phyloP scores from a whole-genome alignment of 30 jellyfish, hydroid and myxozoan species.

The Aurelia sp. region DNA sequence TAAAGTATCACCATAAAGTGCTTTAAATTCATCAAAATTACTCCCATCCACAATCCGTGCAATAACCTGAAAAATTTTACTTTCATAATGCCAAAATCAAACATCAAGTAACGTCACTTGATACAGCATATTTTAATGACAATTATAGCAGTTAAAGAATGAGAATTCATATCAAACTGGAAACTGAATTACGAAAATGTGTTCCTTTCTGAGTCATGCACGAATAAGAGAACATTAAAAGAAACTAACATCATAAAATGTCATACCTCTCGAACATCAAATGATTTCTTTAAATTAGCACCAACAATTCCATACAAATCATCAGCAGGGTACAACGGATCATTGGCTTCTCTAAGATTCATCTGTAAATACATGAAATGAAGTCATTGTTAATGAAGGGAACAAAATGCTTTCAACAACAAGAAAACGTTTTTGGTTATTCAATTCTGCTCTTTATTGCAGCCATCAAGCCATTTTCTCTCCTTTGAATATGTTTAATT shows the following conservation, averaged over 20 bases:
- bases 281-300: constrained; percentile 77
- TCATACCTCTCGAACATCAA: constrained; percentile 91
- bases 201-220: too few relatives aligned
- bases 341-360: constrained; percentile 67
- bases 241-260: not conserved
- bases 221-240: not conserved
- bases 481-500: not conserved
- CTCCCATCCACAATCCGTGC: constrained; percentile 97
- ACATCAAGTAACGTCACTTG: too few relatives aligned
- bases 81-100: not conserved
- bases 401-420: too few relatives aligned
- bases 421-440: too few relatives aligned
- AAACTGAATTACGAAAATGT: too few relatives aligned
- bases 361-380: constrained; percentile 33
- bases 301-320: constrained; percentile 96
- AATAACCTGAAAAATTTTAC: constrained; percentile 65
- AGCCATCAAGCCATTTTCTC: not conserved
- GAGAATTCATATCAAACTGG: too few relatives aligned
- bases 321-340: constrained; percentile 87
- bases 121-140: too few relatives aligned
- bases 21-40: constrained; percentile 91
- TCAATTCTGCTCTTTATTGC: too few relatives aligned
- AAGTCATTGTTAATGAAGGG: not conserved
- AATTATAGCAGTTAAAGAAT: too few relatives aligned
- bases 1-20: constrained; percentile 88